These are phyloP conservation scores for Hirtodrosophila alboralis DNA, from an alignment of 2,888 invertebrate genomes.

Conservation along the genomic window DNA sequence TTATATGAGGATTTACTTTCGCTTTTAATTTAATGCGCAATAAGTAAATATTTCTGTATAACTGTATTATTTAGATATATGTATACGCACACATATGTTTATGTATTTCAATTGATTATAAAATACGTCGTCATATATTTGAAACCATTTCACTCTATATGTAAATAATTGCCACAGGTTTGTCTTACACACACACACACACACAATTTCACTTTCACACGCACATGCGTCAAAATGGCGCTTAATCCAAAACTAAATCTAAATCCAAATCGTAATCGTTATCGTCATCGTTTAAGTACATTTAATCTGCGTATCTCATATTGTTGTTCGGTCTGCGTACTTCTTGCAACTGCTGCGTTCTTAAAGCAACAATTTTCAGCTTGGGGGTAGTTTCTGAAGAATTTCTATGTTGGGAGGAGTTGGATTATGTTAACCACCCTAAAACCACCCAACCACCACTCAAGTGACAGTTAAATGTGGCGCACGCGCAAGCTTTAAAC, in stretches of 20 bases:
- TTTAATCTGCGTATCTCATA: slow-evolving; percentile 2
- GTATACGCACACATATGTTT: too few species aligned
- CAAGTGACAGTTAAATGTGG: too few species aligned
- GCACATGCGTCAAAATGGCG: slow-evolving; percentile 10
- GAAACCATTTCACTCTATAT: background rate
- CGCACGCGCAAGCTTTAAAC: slow-evolving; percentile 28
- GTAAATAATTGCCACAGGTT: slow-evolving; percentile 26
- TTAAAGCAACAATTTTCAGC: background rate
- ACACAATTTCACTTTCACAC: background rate
- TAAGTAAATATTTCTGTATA: too few species aligned
- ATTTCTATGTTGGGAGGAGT: too few species aligned
- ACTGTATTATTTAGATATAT: too few species aligned
- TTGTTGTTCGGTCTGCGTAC: slow-evolving; percentile 1
- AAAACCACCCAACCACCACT: background rate
- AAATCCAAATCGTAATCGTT: slow-evolving; percentile 22
- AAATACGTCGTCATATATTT: too few species aligned
- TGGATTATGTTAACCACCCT: too few species aligned
- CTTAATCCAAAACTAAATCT: slow-evolving; percentile 9
- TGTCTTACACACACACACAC: slow-evolving; percentile 7
- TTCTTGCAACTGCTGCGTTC: slow-evolving; percentile 24
- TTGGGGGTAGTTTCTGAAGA: slow-evolving; percentile 6
- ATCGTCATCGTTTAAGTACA: background rate
- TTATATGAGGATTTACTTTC: slow-evolving; percentile 19
- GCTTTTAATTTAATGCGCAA: slow-evolving; percentile 1
- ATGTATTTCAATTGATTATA: too few species aligned